Evolutionary conservation across 2,797 vertebrate genomes (phyloP).

Genomic region (Enteromius viviparus): DNA sequence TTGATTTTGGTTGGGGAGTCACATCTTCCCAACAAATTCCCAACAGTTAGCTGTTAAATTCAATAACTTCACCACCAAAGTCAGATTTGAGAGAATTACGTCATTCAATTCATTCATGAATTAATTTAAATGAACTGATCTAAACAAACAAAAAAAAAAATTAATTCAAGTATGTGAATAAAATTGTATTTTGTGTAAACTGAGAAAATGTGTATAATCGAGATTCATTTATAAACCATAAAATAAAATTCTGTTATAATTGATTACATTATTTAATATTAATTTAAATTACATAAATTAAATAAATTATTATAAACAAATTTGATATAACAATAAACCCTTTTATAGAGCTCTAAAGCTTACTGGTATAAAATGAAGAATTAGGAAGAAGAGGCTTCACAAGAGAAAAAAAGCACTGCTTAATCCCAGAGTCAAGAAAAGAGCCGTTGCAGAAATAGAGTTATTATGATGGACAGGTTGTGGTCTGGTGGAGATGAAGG

Average conservation of each 20-base stretch:
- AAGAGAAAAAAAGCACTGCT: not conserved
- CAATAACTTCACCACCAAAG: not conserved
- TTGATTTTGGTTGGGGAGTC: not conserved
- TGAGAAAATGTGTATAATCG: not conserved
- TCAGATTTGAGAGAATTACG: not conserved
- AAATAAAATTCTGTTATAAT: too few species aligned
- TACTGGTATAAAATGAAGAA: not conserved
- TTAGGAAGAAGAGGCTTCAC: not conserved
- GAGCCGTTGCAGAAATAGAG: not conserved
- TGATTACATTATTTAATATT: not conserved
- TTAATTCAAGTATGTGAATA: not conserved
- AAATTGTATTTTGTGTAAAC: not conserved
- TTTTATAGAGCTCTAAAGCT: not conserved
- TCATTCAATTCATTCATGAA: not conserved
- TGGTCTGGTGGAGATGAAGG: slow-evolving; percentile 30
- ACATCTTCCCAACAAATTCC: not conserved
- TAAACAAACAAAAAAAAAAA: not conserved
- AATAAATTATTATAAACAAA: not conserved
- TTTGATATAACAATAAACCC: not conserved
- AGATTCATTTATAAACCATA: not conserved
- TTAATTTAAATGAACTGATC: not conserved
- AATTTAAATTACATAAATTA: not conserved
- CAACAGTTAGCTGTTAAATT: not conserved
- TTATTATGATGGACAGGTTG: slow-evolving; percentile 7
- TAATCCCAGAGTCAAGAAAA: slow-evolving; percentile 20